These are phyloP conservation scores for Druon quercuslanigerum DNA, from an alignment of 1,140 invertebrate genomes.

Conservation along the genomic window DNA sequence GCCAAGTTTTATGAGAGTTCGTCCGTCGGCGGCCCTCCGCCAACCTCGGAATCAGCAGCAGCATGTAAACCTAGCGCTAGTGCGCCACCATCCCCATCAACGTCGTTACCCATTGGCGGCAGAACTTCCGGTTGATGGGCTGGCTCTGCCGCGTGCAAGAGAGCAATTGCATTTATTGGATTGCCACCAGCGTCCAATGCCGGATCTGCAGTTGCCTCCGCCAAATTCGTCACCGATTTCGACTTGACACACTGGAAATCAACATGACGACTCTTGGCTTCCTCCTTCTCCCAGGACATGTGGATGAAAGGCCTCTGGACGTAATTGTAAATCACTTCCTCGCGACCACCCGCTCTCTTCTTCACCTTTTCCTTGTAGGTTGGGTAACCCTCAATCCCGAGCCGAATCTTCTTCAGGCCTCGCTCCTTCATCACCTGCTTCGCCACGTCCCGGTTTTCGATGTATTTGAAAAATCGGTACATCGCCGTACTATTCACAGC, in stretches of 20 bases:
- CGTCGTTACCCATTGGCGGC: slow-evolving; percentile 59
- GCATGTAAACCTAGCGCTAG: slow-evolving; percentile 48
- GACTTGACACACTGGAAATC: slow-evolving; percentile 98
- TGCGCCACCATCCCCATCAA: slow-evolving; percentile 62
- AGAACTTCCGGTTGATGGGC: slow-evolving; percentile 56
- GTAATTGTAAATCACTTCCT: slow-evolving; percentile 99
- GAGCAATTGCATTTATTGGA: slow-evolving; percentile 69
- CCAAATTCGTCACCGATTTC: slow-evolving; percentile 94
- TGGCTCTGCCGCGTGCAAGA: slow-evolving; percentile 55
- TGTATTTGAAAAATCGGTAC: slow-evolving; percentile 99
- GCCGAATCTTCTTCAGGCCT: slow-evolving; percentile 98
- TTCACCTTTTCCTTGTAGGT: slow-evolving; percentile 99
- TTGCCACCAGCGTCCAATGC: slow-evolving; percentile 80
- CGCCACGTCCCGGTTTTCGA: slow-evolving; percentile 99
- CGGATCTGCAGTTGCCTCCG: slow-evolving; percentile 93
- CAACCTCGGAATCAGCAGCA: slow-evolving; percentile 11
- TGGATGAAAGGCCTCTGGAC: slow-evolving; percentile 99
- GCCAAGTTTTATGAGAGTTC: neutral
- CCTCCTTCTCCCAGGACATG: slow-evolving; percentile 99
- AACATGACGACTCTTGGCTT: slow-evolving; percentile 98
- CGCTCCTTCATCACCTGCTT: slow-evolving; percentile 99
- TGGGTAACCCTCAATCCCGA: slow-evolving; percentile 99
- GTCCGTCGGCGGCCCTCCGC: neutral
- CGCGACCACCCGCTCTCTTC: slow-evolving; percentile 91
- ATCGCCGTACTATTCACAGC: slow-evolving; percentile 92